A percentile compares a stretch with the other conserved stretches of the same genome.
Evolutionary conservation across 2,113 vertebrate species (phyloP).

Genomic region (Ciconia stormi): DNA sequence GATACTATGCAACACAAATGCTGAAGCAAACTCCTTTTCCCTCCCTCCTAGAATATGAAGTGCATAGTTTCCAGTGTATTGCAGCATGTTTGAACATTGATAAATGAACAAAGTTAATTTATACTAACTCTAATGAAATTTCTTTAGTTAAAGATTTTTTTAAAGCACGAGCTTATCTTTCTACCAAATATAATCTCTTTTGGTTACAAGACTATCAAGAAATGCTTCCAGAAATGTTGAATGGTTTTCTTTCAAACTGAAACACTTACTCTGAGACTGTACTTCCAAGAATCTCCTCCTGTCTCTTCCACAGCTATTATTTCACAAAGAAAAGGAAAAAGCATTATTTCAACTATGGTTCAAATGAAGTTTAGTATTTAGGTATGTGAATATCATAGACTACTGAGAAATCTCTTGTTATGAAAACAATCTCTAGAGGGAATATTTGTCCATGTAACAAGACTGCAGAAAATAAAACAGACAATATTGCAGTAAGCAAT

Average conservation of each 20-base stretch:
- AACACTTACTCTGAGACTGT: constrained; percentile 91
- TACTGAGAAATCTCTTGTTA: background rate
- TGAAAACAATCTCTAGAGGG: background rate
- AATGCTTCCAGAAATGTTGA: background rate
- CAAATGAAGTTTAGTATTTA: background rate
- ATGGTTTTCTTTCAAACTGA: background rate
- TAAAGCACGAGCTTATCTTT: background rate
- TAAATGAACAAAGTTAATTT: background rate
- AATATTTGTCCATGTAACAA: background rate
- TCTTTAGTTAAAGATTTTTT: background rate
- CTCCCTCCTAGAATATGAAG: background rate
- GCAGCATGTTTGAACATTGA: background rate
- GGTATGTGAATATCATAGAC: background rate
- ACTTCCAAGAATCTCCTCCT: constrained; percentile 98
- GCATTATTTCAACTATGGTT: background rate
- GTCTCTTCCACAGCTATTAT: constrained; percentile 90
- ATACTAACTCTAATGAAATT: background rate
- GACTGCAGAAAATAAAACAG: background rate
- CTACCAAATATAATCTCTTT: background rate
- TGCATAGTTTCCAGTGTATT: background rate
- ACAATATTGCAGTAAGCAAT: background rate
- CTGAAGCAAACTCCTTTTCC: background rate
- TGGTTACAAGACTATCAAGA: background rate
- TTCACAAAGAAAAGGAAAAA: background rate
- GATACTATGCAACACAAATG: background rate